Evolutionary conservation across 2,888 invertebrate genomes (phyloP).

Genomic region (Hoplodrina ambigua): DNA sequence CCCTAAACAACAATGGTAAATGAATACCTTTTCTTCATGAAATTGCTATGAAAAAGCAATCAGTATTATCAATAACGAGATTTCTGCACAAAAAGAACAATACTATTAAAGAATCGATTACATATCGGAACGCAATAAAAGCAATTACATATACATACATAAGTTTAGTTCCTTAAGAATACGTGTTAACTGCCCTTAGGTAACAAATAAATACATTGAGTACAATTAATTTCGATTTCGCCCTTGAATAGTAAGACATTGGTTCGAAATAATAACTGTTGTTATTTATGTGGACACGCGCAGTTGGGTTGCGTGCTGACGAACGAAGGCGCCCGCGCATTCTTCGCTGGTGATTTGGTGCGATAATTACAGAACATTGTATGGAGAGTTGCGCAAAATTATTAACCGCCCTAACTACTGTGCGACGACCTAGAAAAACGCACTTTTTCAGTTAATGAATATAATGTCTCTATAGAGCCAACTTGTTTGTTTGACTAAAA

Average conservation of each 20-base stretch:
- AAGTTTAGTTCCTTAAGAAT: constrained; percentile 50
- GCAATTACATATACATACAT: constrained; percentile 17
- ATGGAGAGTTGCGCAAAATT: constrained; percentile 78
- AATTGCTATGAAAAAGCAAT: not conserved
- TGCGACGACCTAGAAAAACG: constrained; percentile 78
- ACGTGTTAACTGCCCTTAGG: constrained; percentile 44
- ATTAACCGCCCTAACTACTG: constrained; percentile 66
- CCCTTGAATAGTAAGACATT: constrained; percentile 82
- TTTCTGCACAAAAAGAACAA: constrained; percentile 16
- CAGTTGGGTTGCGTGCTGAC: constrained; percentile 74
- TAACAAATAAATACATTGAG: constrained; percentile 63
- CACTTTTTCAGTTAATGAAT: constrained; percentile 68
- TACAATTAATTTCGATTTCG: constrained; percentile 68
- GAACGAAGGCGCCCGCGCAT: constrained; percentile 67
- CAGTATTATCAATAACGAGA: constrained; percentile 1
- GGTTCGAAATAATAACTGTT: constrained; percentile 77
- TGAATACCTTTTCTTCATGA: not conserved
- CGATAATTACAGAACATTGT: constrained; percentile 80
- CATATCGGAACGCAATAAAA: constrained; percentile 20
- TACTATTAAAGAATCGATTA: not conserved
- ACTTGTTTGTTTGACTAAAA: constrained; percentile 21
- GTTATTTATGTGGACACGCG: constrained; percentile 77
- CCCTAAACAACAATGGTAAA: not conserved
- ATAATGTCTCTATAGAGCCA: constrained; percentile 55
- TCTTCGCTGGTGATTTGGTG: constrained; percentile 74